Evolutionary conservation across 1,140 invertebrate species (phyloP).

Genomic region (Polyergus mexicanus): DNA sequence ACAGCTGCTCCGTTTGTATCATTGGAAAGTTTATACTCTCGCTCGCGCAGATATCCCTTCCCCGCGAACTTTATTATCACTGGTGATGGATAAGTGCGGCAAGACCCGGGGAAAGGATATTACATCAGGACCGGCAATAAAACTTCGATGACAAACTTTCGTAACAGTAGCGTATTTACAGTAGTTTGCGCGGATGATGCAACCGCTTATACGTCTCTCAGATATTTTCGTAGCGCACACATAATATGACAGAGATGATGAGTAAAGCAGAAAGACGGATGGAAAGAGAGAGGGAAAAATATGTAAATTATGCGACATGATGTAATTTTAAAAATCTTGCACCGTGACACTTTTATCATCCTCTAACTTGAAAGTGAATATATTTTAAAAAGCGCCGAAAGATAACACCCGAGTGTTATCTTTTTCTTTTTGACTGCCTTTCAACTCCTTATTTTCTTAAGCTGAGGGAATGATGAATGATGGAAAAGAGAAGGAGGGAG

Average conservation of each 20-base stretch:
- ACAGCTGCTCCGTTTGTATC: constrained; percentile 68
- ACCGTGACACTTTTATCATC: neutral
- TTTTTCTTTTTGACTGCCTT: too few relatives aligned
- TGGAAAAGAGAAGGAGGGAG: too few relatives aligned
- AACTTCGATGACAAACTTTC: constrained; percentile 57
- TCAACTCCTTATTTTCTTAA: neutral
- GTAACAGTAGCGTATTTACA: constrained; percentile 64
- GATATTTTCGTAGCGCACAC: constrained; percentile 48
- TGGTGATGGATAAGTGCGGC: constrained; percentile 16
- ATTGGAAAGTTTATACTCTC: constrained; percentile 75
- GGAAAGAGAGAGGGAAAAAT: constrained; percentile 15
- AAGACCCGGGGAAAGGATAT: constrained; percentile 28
- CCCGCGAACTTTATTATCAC: constrained; percentile 61
- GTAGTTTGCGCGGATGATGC: constrained; percentile 73
- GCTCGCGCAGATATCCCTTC: constrained; percentile 28
- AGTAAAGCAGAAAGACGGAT: too few relatives aligned
- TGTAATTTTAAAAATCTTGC: constrained; percentile 42
- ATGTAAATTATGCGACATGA: constrained; percentile 32
- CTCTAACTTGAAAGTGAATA: neutral
- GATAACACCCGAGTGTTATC: neutral
- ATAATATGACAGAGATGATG: neutral
- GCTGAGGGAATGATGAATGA: neutral
- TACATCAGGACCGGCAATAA: constrained; percentile 7
- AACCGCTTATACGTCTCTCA: constrained; percentile 28
- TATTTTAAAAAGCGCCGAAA: neutral